Conservation (phyloP, 53 echinoderm and acorn worm genomes). For the Arbacia lixula region DNA sequence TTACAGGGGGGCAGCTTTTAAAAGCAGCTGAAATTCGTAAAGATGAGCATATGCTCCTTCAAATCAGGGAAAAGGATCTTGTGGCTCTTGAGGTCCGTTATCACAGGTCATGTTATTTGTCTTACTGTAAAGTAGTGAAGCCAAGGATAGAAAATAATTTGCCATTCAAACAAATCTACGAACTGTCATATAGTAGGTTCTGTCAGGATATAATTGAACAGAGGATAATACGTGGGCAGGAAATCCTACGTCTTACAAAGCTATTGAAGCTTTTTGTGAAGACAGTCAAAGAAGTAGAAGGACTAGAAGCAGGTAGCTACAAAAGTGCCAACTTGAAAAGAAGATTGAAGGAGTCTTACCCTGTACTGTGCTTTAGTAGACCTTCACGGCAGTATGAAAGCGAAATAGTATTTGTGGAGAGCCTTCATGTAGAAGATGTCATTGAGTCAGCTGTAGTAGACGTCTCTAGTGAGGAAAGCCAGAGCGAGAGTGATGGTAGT, state of each 20-base stretch:
- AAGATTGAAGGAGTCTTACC: constrained; percentile 9
- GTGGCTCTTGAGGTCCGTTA: background rate
- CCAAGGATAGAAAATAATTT: background rate
- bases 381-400: constrained; percentile 5
- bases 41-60: constrained; percentile 8
- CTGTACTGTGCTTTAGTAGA: background rate
- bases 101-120: constrained; percentile 1
- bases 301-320: background rate
- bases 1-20: constrained; percentile 38
- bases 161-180: background rate
- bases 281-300: constrained; percentile 11
- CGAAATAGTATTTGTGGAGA: constrained; percentile 12
- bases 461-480: constrained; percentile 27
- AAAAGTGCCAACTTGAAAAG: constrained; percentile 2
- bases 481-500: constrained; percentile 4
- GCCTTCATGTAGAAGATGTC: constrained; percentile 20
- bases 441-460: constrained; percentile 8
- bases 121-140: constrained; percentile 18
- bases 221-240: constrained; percentile 3
- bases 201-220: background rate
- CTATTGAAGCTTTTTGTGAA: constrained; percentile 5
- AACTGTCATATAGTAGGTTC: background rate
- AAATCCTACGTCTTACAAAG: constrained; percentile 12
- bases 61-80: constrained; percentile 30
- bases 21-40: constrained; percentile 12